Evolutionary conservation across 2,113 vertebrate species (phyloP).

Genomic region (Athene cunicularia): DNA sequence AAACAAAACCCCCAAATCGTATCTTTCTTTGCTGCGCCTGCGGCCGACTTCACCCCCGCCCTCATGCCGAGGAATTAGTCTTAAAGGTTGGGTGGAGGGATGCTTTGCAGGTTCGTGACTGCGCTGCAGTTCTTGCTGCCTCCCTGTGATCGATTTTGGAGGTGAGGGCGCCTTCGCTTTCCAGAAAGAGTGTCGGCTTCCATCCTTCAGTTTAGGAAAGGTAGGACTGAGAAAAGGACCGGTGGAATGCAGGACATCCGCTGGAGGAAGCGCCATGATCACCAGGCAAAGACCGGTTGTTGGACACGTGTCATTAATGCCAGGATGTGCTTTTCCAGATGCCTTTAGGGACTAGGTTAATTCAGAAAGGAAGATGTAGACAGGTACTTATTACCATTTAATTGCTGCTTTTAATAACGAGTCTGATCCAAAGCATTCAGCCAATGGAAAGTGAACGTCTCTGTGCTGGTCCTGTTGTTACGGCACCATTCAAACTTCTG

Average conservation of each 20-base stretch:
- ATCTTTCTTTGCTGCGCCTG: not conserved
- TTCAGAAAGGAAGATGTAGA: not conserved
- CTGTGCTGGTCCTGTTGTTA: not conserved
- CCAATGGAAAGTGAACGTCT: not conserved
- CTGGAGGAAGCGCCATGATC: not conserved
- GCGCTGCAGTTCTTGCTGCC: not conserved
- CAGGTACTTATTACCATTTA: not conserved
- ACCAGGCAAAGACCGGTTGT: not conserved
- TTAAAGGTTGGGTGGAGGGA: not conserved
- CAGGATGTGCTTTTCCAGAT: not conserved
- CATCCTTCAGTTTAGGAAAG: not conserved
- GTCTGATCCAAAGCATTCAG: not conserved
- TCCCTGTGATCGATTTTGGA: fast-evolving
- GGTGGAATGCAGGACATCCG: not conserved
- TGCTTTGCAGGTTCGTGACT: not conserved
- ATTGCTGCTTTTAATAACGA: not conserved
- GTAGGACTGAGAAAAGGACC: not conserved
- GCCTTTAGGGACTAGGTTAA: not conserved
- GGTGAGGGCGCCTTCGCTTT: fast-evolving
- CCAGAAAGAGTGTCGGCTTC: not conserved
- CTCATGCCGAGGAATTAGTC: not conserved
- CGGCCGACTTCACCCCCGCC: fast-evolving
- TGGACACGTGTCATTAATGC: not conserved
- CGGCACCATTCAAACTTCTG: fast-evolving
- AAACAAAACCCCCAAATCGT: not conserved